Conservation (phyloP, 2,113 vertebrate species). For the Eclectus roratus region DNA sequence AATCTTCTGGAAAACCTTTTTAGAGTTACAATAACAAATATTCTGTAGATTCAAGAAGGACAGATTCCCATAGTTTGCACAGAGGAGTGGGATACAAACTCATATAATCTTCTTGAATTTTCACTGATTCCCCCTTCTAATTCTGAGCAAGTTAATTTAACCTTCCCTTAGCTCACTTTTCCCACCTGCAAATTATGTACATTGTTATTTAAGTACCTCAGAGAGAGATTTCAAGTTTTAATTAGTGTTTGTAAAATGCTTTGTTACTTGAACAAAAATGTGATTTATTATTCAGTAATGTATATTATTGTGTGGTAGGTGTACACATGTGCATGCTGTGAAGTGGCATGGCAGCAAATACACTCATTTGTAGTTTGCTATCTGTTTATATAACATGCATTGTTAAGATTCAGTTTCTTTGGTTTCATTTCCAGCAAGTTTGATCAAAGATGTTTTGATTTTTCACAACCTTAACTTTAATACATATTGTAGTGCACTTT, state of each 20-base stretch:
- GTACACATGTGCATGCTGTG: background rate
- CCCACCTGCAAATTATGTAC: constrained; percentile 33
- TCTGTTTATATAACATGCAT: background rate
- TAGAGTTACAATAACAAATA: background rate
- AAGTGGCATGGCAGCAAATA: background rate
- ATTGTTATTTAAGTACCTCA: constrained; percentile 45
- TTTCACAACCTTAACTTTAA: background rate
- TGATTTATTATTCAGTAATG: constrained; percentile 40
- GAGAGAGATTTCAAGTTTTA: constrained; percentile 53
- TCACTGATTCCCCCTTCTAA: background rate
- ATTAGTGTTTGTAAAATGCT: constrained; percentile 54
- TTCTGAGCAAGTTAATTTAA: constrained; percentile 12
- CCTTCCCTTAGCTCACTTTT: constrained; percentile 16
- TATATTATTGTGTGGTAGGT: background rate
- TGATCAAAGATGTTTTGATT: background rate
- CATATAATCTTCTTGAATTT: background rate
- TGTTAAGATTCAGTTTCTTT: background rate
- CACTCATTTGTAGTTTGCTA: background rate
- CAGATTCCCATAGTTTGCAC: background rate
- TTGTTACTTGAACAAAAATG: constrained; percentile 51
- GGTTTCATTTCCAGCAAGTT: background rate
- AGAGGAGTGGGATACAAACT: background rate
- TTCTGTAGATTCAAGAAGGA: background rate
- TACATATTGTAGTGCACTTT: background rate
- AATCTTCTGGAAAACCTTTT: background rate